Evolutionary conservation across 2,888 invertebrate species (phyloP).

Genomic region (Willowsia nigromaculata): DNA sequence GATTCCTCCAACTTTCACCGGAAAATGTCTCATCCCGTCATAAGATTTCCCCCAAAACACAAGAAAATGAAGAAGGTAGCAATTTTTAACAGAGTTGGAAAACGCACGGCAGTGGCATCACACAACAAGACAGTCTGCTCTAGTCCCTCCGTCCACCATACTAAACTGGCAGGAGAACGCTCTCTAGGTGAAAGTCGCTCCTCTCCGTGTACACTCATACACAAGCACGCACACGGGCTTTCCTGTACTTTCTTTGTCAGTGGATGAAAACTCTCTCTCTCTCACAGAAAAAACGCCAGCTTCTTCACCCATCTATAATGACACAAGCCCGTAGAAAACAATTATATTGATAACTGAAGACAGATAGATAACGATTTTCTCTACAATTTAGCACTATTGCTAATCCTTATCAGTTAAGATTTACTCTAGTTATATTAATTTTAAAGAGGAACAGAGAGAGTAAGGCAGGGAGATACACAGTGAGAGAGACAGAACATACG

Average conservation of each 20-base stretch:
- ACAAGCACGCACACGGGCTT: slow-evolving; percentile 64
- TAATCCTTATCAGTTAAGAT: not conserved
- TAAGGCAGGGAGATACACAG: not conserved
- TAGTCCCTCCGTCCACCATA: slow-evolving; percentile 4
- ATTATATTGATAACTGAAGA: too few species aligned
- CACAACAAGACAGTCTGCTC: not conserved
- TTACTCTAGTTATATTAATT: not conserved
- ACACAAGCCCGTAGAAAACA: not conserved
- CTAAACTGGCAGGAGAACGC: not conserved
- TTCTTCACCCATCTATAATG: not conserved
- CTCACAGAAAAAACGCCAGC: not conserved
- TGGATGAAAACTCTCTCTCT: not conserved
- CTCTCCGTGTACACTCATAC: not conserved
- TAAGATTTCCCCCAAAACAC: not conserved
- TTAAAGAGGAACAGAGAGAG: not conserved
- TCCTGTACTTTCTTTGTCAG: slow-evolving; percentile 60
- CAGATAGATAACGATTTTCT: too few species aligned
- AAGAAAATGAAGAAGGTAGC: not conserved
- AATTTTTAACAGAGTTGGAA: not conserved
- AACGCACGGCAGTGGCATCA: slow-evolving; percentile 16
- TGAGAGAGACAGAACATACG: not conserved
- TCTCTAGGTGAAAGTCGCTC: slow-evolving; percentile 43
- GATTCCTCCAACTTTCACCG: slow-evolving; percentile 29
- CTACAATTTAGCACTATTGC: too few species aligned
- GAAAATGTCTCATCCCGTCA: not conserved